Evolutionary conservation across 2,888 invertebrate genomes (phyloP).

Genomic region (Spilosoma lubricipeda): DNA sequence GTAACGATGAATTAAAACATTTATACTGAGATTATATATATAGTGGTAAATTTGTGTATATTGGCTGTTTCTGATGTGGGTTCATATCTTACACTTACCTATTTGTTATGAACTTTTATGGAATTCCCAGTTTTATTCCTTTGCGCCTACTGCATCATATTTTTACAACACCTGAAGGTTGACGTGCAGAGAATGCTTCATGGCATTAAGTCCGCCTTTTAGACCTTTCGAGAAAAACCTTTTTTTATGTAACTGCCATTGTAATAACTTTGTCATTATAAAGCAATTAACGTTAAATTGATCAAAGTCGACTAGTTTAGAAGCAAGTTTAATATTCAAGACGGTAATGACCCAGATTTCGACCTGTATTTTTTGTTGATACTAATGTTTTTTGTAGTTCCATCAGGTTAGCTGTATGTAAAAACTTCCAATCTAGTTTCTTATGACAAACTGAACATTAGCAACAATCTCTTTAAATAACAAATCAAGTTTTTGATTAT

Average conservation of each 20-base stretch:
- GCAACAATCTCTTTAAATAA: background rate
- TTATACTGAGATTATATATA: too few relatives aligned
- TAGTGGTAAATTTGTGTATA: too few relatives aligned
- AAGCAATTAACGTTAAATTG: slow-evolving; percentile 18
- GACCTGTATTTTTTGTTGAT: background rate
- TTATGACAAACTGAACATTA: background rate
- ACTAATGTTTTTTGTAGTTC: background rate
- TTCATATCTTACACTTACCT: too few relatives aligned
- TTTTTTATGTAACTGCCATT: background rate
- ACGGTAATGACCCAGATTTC: slow-evolving; percentile 49
- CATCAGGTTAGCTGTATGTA: background rate
- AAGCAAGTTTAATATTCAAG: slow-evolving; percentile 56
- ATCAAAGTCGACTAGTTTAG: slow-evolving; percentile 29
- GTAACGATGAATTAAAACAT: too few relatives aligned
- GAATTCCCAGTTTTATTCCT: too few relatives aligned
- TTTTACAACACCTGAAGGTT: too few relatives aligned
- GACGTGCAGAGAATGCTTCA: too few relatives aligned
- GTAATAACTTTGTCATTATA: slow-evolving; percentile 10
- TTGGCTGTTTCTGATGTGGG: too few relatives aligned
- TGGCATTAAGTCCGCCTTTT: too few relatives aligned
- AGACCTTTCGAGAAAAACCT: background rate
- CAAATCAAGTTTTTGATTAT: background rate
- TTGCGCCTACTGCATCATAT: too few relatives aligned
- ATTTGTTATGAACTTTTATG: too few relatives aligned
- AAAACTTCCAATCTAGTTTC: background rate